Evolutionary conservation across 2,888 invertebrate species (phyloP).

Genomic region (Thereva unica): DNA sequence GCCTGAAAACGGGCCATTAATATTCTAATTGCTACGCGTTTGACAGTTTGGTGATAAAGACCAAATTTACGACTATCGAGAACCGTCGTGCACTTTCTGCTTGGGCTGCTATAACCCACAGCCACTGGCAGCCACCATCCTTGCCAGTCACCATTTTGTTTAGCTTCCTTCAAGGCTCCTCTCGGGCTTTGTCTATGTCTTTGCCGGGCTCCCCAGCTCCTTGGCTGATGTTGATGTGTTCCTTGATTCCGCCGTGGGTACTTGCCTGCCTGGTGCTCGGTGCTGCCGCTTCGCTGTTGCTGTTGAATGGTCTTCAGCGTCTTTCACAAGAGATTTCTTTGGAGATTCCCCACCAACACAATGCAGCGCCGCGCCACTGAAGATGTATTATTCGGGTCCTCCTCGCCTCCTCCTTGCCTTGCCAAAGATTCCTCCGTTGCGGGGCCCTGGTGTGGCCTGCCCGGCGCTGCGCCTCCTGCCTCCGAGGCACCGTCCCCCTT

Average conservation of each 20-base stretch:
- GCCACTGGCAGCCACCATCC: conserved; percentile 13
- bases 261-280: conserved; percentile 6
- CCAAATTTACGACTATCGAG: conserved; percentile 46
- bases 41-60: conserved; percentile 48
- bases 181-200: conserved; percentile 9
- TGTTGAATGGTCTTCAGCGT: conserved; percentile 20
- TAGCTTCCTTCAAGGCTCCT: conserved; percentile 23
- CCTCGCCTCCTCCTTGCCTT: conserved; percentile 12
- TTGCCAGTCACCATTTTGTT: conserved; percentile 38
- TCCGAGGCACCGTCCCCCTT: conserved; percentile 1
- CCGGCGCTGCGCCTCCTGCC: neutral
- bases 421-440: neutral
- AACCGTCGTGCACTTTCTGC: conserved; percentile 42
- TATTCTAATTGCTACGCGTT: conserved; percentile 47
- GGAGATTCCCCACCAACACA: conserved; percentile 7
- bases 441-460: neutral
- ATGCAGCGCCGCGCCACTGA: conserved; percentile 14
- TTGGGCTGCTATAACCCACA: conserved; percentile 26
- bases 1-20: conserved; percentile 46
- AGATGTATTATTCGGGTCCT: conserved; percentile 24
- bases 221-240: conserved; percentile 35
- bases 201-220: conserved; percentile 16
- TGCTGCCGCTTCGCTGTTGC: conserved; percentile 6
- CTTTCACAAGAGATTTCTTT: conserved; percentile 20
- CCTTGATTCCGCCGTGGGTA: conserved; percentile 30